These are phyloP conservation scores for Plebejus argus DNA, from an alignment of 2,888 invertebrate species.

Conservation along the genomic window DNA sequence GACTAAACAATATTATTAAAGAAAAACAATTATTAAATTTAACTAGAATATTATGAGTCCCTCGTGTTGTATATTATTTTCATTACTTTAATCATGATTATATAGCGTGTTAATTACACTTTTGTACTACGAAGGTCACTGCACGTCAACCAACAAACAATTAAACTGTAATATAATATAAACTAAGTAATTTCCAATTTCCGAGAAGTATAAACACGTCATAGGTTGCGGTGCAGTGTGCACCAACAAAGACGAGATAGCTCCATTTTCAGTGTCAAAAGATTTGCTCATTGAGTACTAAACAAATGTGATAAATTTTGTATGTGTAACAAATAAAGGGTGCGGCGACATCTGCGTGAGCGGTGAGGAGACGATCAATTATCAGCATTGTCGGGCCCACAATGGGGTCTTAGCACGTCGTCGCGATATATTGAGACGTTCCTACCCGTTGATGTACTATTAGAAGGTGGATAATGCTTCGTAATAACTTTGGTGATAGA, in stretches of 20 bases:
- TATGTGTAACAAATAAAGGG: slow-evolving; percentile 59
- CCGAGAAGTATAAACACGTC: slow-evolving; percentile 47
- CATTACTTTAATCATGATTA: not conserved
- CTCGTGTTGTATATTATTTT: not conserved
- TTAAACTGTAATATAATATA: not conserved
- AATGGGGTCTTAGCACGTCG: slow-evolving; percentile 64
- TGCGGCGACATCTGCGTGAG: slow-evolving; percentile 69
- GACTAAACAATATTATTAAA: too few species aligned
- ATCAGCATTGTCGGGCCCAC: slow-evolving; percentile 67
- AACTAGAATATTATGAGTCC: too few species aligned
- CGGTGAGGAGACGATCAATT: slow-evolving; percentile 67
- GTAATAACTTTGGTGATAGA: not conserved
- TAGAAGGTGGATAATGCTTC: not conserved
- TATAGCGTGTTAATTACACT: not conserved
- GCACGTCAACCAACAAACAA: not conserved
- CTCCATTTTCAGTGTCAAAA: slow-evolving; percentile 57
- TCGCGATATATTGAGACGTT: slow-evolving; percentile 62
- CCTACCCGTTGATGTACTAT: slow-evolving; percentile 25
- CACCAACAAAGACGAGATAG: slow-evolving; percentile 46
- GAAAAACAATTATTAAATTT: too few species aligned
- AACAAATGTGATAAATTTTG: slow-evolving; percentile 61
- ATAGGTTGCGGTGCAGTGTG: slow-evolving; percentile 40
- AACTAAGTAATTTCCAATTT: slow-evolving; percentile 35
- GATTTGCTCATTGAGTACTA: slow-evolving; percentile 60
- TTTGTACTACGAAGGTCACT: not conserved